Base-by-base conservation (phyloP, 2,797 vertebrate species). In the Neostethus bicornis region DNA sequence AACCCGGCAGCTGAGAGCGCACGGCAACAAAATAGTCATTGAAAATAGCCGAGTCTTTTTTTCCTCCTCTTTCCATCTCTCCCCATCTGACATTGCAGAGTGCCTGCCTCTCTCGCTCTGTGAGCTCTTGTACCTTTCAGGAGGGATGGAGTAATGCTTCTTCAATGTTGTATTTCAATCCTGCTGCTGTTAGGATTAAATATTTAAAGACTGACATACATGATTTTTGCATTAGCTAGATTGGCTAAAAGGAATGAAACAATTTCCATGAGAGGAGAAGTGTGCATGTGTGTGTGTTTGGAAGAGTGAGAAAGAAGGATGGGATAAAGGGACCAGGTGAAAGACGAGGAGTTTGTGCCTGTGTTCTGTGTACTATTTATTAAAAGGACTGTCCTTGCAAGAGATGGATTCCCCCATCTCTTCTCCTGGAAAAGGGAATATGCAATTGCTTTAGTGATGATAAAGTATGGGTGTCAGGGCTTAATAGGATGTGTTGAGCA, bases 191-290 rank as follows among this genome's bases (percentile, higher is more conserved):
- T 87, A 77, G 66, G 79, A 90, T 92, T 83, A 88, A 91, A 92
- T 90, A 91, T 92, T 92, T 88, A 90, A 70, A 86, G 80, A 85
- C 79, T 80, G 82, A 89, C 82, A 87, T 86, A 89, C 91, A 91
- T 87, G 90, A 87, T 83, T 92, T 89, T 89, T 91, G 85, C 90
- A 91, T 91, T 92, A 92, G 90, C 81, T 81, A 86, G 85, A 91
- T 90, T 91, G 89, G 85, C 87, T 91, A 86, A 89, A 88, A 90
- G 76, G 74, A 86, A 88, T 83, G 79, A 87, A 89, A 91, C 79
- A 81, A 85, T 88, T 86, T 90, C 61, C 71, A 79, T 71, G 66
- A 76, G 72, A 60, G 38, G 34, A 47, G 47, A 51, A 54, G 69
- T 52, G 73, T 50, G 43, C 62, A 47, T 51, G 46, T 56, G 24